Conservation (phyloP, 2,113 vertebrate species). For the Oreocharis arfaki region DNA sequence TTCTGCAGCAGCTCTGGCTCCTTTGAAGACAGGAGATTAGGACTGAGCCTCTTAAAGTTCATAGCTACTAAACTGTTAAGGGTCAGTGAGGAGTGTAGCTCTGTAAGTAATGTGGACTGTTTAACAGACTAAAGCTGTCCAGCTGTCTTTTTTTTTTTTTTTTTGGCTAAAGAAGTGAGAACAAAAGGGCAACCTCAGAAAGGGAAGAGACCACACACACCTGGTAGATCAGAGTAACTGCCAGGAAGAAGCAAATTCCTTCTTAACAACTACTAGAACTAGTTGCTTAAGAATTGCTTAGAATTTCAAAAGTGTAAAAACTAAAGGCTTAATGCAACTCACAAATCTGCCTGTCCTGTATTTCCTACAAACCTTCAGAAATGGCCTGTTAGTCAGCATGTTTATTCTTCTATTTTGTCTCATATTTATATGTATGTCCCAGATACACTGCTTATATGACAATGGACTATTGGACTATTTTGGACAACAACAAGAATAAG, state of each 20-base stretch:
- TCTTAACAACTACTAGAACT: not conserved
- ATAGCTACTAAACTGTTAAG: constrained; percentile 44
- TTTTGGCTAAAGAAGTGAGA: not conserved
- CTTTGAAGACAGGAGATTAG: constrained; percentile 64
- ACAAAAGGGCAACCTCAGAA: constrained; percentile 46
- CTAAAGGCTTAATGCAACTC: not conserved
- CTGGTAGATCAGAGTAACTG: not conserved
- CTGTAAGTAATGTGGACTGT: constrained; percentile 35
- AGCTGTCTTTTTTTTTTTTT: not conserved
- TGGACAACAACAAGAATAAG: not conserved
- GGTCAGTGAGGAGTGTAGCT: constrained; percentile 31
- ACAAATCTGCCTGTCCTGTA: not conserved
- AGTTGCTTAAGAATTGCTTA: not conserved
- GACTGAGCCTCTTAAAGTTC: constrained; percentile 48
- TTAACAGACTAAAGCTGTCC: constrained; percentile 26
- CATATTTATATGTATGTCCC: not conserved
- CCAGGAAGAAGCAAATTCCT: constrained; percentile 23
- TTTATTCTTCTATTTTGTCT: not conserved
- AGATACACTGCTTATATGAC: not conserved
- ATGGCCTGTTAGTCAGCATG: not conserved
- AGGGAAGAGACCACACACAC: constrained; percentile 48
- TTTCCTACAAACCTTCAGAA: not conserved
- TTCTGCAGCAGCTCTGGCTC: constrained; percentile 15
- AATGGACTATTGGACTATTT: not conserved
- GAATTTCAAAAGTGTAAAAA: constrained; percentile 1